A percentile compares a stretch with the other conserved stretches of the same genome.
phyloP scores from a whole-genome alignment of 2,888 invertebrate species.

The Thalpophila matura region DNA sequence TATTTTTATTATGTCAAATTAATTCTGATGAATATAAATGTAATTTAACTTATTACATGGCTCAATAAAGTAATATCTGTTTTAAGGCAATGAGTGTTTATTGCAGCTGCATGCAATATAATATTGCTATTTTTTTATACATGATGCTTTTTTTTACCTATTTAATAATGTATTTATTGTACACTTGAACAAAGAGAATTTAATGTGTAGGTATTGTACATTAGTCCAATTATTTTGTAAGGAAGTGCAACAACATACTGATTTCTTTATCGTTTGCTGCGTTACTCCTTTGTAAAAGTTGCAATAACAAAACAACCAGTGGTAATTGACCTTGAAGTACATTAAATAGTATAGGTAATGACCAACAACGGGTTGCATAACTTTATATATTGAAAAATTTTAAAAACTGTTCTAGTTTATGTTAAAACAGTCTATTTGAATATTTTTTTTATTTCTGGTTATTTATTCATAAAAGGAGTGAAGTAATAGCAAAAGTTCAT shows the following conservation, averaged over 20 bases:
- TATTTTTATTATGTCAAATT: background rate
- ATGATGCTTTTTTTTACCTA: too few species aligned
- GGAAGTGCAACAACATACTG: background rate
- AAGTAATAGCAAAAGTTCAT: too few species aligned
- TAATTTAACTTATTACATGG: background rate
- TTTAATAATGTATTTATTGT: too few species aligned
- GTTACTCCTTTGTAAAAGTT: background rate
- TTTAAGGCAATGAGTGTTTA: background rate
- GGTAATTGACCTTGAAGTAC: conserved; percentile 12
- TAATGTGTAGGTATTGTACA: too few species aligned
- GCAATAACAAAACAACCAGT: too few species aligned
- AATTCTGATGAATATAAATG: background rate
- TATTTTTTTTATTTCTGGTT: background rate
- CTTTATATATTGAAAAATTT: conserved; percentile 4
- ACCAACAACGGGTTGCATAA: background rate
- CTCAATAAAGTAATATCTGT: background rate
- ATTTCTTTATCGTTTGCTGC: conserved; percentile 16
- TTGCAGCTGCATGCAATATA: conserved; percentile 1
- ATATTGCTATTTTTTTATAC: too few species aligned
- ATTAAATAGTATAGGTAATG: conserved; percentile 1
- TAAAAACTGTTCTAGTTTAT: conserved; percentile 22
- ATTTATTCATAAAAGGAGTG: background rate
- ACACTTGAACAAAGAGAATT: too few species aligned
- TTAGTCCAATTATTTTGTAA: background rate
- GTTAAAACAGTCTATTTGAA: conserved; percentile 14